Percentiles rank a stretch among this genome's conserved stretches.
These are phyloP conservation scores for Athrips mouffetella DNA, from an alignment of 2,888 invertebrate genomes.

Conservation along the genomic window DNA sequence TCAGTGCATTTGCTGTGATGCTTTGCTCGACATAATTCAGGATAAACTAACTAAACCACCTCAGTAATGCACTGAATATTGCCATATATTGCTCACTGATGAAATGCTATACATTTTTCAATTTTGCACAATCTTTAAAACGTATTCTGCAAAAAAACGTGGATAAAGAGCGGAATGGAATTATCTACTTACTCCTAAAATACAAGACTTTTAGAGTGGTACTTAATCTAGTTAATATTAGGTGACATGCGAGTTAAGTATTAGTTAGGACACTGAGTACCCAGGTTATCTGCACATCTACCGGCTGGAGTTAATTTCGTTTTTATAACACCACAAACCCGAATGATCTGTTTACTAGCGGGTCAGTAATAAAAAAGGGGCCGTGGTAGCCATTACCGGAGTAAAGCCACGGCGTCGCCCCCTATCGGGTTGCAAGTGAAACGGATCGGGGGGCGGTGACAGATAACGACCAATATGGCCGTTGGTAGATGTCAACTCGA, in stretches of 20 bases:
- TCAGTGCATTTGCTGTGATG: slow-evolving; percentile 40
- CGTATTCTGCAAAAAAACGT: too few species aligned
- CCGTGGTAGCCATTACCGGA: slow-evolving; percentile 71
- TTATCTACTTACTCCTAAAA: too few species aligned
- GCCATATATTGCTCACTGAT: too few species aligned
- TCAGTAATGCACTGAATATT: not conserved
- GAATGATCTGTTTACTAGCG: slow-evolving; percentile 79
- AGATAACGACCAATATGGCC: slow-evolving; percentile 72
- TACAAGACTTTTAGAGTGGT: too few species aligned
- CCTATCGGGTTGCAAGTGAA: slow-evolving; percentile 77
- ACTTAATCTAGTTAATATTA: slow-evolving; percentile 52
- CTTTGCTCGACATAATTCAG: slow-evolving; percentile 21
- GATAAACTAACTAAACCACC: not conserved
- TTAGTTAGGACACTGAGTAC: slow-evolving; percentile 50
- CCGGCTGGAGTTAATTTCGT: slow-evolving; percentile 74
- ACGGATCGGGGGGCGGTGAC: slow-evolving; percentile 73
- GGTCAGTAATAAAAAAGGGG: slow-evolving; percentile 77
- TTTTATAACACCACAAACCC: slow-evolving; percentile 79
- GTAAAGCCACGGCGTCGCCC: slow-evolving; percentile 69
- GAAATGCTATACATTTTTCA: too few species aligned
- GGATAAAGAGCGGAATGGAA: too few species aligned
- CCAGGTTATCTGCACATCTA: slow-evolving; percentile 69
- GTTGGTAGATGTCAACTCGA: slow-evolving; percentile 62
- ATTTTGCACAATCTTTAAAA: too few species aligned
- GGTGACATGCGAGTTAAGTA: slow-evolving; percentile 60